Evolutionary conservation across 1,140 invertebrate genomes (phyloP).

Genomic region (Hycleus cichorii): DNA sequence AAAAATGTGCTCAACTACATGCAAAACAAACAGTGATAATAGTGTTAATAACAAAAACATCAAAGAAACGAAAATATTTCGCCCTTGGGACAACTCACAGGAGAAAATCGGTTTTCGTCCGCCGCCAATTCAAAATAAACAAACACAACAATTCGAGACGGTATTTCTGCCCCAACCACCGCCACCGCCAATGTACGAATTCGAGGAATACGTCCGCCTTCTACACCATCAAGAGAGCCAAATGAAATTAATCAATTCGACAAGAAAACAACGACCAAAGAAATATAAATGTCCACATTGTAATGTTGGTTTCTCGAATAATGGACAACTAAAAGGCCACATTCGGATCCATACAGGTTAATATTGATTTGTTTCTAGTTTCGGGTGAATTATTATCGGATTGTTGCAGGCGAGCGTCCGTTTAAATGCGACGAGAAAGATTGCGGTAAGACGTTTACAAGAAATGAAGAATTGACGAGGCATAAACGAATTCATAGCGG

Average conservation of each 20-base stretch:
- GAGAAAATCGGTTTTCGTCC: slow-evolving; percentile 31
- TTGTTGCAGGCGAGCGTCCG: slow-evolving; percentile 66
- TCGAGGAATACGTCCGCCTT: slow-evolving; percentile 59
- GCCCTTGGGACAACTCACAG: slow-evolving; percentile 37
- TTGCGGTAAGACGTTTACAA: slow-evolving; percentile 84
- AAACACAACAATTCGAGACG: slow-evolving; percentile 32
- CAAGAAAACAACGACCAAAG: slow-evolving; percentile 73
- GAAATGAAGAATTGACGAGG: slow-evolving; percentile 87
- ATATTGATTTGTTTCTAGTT: slow-evolving; percentile 16
- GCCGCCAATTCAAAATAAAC: neutral
- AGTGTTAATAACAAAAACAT: slow-evolving; percentile 11
- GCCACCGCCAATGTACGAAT: slow-evolving; percentile 47
- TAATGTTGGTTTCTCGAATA: slow-evolving; percentile 85
- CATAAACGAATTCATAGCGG: slow-evolving; percentile 88
- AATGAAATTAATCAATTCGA: slow-evolving; percentile 50
- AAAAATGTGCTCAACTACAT: slow-evolving; percentile 8
- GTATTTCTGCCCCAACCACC: slow-evolving; percentile 39
- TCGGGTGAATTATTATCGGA: neutral
- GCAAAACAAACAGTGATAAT: neutral
- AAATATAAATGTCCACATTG: slow-evolving; percentile 84
- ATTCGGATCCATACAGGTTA: slow-evolving; percentile 84
- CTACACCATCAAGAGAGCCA: slow-evolving; percentile 55
- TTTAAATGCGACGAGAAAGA: slow-evolving; percentile 76
- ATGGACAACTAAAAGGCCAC: slow-evolving; percentile 86
- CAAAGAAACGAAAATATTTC: slow-evolving; percentile 32